Percentiles rank a stretch among this genome's conserved stretches.
Conservation (phyloP, 2,888 invertebrate species). For the Metopia argyrocephala region DNA sequence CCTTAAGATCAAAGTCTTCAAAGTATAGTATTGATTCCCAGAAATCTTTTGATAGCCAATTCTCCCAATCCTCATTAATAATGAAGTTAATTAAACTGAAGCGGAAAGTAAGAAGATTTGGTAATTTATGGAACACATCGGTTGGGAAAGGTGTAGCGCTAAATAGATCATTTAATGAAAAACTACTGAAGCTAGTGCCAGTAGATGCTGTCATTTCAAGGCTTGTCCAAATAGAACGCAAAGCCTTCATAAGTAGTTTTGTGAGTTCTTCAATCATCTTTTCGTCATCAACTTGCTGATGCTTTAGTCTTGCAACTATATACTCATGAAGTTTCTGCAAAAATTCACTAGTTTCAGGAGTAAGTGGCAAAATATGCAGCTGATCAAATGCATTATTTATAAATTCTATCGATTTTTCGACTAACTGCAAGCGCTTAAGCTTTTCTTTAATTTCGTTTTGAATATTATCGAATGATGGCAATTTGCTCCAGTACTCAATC, state of each 20-base stretch:
- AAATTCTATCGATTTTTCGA: constrained; percentile 81
- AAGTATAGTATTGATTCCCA: constrained; percentile 79
- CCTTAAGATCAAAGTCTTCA: constrained; percentile 84
- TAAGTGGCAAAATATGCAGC: constrained; percentile 82
- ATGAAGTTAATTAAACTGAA: constrained; percentile 83
- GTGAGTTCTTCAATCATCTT: constrained; percentile 83
- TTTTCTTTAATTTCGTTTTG: constrained; percentile 67
- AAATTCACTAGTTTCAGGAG: constrained; percentile 83
- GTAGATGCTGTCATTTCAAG: constrained; percentile 63
- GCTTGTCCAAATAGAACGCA: constrained; percentile 79
- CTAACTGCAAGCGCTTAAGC: constrained; percentile 79
- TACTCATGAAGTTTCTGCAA: constrained; percentile 82
- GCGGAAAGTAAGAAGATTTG: constrained; percentile 81
- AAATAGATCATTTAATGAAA: constrained; percentile 57
- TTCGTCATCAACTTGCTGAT: constrained; percentile 81
- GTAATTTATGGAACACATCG: constrained; percentile 79
- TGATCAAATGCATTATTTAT: constrained; percentile 81
- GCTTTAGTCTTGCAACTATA: constrained; percentile 83
- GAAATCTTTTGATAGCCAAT: constrained; percentile 74
- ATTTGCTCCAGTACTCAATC: constrained; percentile 80
- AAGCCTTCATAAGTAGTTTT: constrained; percentile 80
- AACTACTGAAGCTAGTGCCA: constrained; percentile 12
- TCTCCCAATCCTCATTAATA: constrained; percentile 81
- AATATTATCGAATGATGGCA: constrained; percentile 78
- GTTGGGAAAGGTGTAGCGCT: constrained; percentile 17